Percentiles rank a stretch among this genome's conserved stretches.
phyloP scores from a whole-genome alignment of 2,888 invertebrate genomes.

The Petrolisthes manimaculis region DNA sequence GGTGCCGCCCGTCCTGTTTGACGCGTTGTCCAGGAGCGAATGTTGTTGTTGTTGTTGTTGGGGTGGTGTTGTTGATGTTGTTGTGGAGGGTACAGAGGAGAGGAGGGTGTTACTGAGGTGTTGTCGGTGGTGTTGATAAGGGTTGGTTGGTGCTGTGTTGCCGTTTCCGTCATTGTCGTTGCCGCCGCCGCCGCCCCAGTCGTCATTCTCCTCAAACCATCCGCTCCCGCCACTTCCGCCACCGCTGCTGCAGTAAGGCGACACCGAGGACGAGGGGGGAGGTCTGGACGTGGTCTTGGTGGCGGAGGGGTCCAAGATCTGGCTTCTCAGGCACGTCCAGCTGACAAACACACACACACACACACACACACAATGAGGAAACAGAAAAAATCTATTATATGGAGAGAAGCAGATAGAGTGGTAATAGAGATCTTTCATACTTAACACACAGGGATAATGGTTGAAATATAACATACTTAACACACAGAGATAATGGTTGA shows the following conservation, averaged over 20 bases:
- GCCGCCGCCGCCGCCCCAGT: constrained; percentile 49
- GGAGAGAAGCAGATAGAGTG: neutral
- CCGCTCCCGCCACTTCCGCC: neutral
- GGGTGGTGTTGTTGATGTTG: neutral
- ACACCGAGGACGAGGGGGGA: constrained; percentile 10
- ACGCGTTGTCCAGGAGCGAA: constrained; percentile 43
- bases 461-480: too few species aligned
- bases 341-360: neutral
- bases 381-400: neutral
- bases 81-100: constrained; percentile 8
- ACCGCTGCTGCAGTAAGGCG: neutral
- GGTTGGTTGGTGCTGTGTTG: constrained; percentile 38
- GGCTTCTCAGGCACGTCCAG: constrained; percentile 61
- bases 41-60: constrained; percentile 47
- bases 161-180: constrained; percentile 62
- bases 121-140: constrained; percentile 38
- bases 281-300: constrained; percentile 13
- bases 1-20: constrained; percentile 10
- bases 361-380: neutral
- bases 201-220: constrained; percentile 61
- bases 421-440: too few species aligned
- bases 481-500: too few species aligned
- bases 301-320: constrained; percentile 46
- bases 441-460: too few species aligned
- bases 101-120: constrained; percentile 43